phyloP scores from a whole-genome alignment of 2,888 invertebrate genomes.

The Sturmia bella region DNA sequence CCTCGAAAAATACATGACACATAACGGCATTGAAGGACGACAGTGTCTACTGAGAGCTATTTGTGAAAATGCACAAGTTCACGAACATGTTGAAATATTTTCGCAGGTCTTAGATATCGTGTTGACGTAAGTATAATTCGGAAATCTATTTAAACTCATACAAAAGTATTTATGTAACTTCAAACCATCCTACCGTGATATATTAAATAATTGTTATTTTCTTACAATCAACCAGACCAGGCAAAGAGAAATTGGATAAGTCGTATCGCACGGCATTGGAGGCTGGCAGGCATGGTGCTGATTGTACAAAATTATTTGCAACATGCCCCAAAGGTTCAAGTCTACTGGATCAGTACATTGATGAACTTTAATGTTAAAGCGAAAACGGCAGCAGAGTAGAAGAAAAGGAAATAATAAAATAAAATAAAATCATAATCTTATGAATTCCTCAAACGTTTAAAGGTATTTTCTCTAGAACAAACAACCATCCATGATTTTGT shows the following conservation, averaged over 20 bases:
- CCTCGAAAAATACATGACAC: constrained; percentile 77
- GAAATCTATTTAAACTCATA: neutral
- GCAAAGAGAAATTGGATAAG: constrained; percentile 56
- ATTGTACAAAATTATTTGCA: constrained; percentile 61
- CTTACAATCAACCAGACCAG: constrained; percentile 50
- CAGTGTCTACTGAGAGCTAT: constrained; percentile 78
- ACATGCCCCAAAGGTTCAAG: constrained; percentile 61
- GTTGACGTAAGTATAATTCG: constrained; percentile 73
- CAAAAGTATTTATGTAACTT: too few relatives aligned
- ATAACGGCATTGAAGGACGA: constrained; percentile 72
- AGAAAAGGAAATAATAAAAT: constrained; percentile 22
- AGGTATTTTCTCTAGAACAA: constrained; percentile 54
- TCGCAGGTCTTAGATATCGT: constrained; percentile 75
- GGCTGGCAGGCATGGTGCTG: constrained; percentile 64
- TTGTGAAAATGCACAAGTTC: constrained; percentile 80
- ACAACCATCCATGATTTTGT: constrained; percentile 49
- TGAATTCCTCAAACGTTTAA: constrained; percentile 64
- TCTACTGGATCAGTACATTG: constrained; percentile 65
- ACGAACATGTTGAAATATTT: constrained; percentile 77
- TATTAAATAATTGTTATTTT: constrained; percentile 34
- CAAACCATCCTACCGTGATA: neutral
- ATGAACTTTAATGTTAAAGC: constrained; percentile 60
- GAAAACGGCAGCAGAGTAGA: neutral
- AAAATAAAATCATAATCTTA: constrained; percentile 61
- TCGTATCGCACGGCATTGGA: constrained; percentile 54